Evolutionary conservation across 2,113 vertebrate species (phyloP).

Genomic region (zebrafish (Danio rerio)): GRCz12tu NC_133190.1:25843001-25843500

Average conservation of each 20-base stretch:
- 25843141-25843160: conserved; percentile 54
- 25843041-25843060: conserved; percentile 46
- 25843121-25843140: conserved; percentile 56
- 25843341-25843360: conserved; percentile 16
- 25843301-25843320: conserved; percentile 23
- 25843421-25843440: conserved; percentile 13
- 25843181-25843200: conserved; percentile 66
- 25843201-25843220: conserved; percentile 71
- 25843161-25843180: conserved; percentile 59
- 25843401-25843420: conserved; percentile 12
- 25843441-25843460: conserved; percentile 15
- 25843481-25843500: neutral
- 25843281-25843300: conserved; percentile 42
- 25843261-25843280: conserved; percentile 22
- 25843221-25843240: conserved; percentile 5
- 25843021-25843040: conserved; percentile 3
- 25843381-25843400: conserved; percentile 35
- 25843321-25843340: neutral
- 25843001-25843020: neutral
- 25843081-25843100: conserved; percentile 48
- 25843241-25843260: conserved; percentile 29
- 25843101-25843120: conserved; percentile 51
- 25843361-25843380: conserved; percentile 8
- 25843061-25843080: conserved; percentile 36
- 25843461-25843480: conserved; percentile 21